phyloP scores from a whole-genome alignment of 2,113 vertebrate genomes.

The Micronycteris hirsuta region DNA sequence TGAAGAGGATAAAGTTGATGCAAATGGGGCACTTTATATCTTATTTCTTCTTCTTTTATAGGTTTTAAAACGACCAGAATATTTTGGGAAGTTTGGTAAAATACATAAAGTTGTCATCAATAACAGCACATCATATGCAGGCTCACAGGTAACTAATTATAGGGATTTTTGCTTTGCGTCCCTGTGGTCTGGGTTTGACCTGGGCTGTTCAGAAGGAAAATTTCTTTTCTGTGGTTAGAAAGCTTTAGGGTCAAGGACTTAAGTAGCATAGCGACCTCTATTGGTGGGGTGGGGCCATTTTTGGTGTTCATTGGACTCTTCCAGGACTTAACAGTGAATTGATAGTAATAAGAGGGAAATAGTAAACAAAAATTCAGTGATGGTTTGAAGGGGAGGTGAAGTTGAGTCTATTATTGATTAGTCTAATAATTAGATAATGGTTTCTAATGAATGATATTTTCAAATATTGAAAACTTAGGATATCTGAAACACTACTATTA shows the following conservation, averaged over 20 bases:
- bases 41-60: constrained; percentile 77
- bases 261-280: constrained; percentile 7
- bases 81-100: constrained; percentile 99
- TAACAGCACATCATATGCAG: constrained; percentile 99
- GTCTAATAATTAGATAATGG: constrained; percentile 13
- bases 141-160: constrained; percentile 93
- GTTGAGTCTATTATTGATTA: not conserved
- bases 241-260: constrained; percentile 10
- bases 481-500: constrained; percentile 18
- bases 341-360: not conserved
- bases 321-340: not conserved
- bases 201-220: constrained; percentile 42
- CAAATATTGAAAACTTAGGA: constrained; percentile 30
- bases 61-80: constrained; percentile 99
- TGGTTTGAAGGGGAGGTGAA: not conserved
- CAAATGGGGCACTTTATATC: constrained; percentile 47
- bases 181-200: constrained; percentile 17
- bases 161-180: constrained; percentile 21
- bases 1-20: constrained; percentile 42
- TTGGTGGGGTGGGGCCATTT: constrained; percentile 36
- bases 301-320: not conserved
- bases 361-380: constrained; percentile 22
- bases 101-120: constrained; percentile 99
- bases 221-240: constrained; percentile 29
- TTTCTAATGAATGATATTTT: constrained; percentile 16